Conservation (phyloP, 2,888 invertebrate species). For the Mechanitis messenoides region DNA sequence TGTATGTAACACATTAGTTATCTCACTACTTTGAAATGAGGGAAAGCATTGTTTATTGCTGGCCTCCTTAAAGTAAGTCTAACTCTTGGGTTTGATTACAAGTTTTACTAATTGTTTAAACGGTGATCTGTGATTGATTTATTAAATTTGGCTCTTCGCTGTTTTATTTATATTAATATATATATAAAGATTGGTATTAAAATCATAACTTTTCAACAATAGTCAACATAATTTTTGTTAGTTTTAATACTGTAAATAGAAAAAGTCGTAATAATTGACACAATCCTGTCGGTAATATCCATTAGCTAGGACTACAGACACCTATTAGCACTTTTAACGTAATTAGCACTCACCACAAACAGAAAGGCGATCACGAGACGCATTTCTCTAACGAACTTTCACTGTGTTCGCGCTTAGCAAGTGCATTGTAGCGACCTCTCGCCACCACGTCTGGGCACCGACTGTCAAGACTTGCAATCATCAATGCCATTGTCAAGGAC, state of each 20-base stretch:
- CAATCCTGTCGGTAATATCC: slow-evolving; percentile 17
- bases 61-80: slow-evolving; percentile 15
- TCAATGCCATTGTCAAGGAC: slow-evolving; percentile 60
- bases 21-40: slow-evolving; percentile 26
- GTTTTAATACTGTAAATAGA: not conserved
- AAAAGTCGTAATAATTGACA: slow-evolving; percentile 3
- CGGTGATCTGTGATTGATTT: not conserved
- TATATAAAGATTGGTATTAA: no score
- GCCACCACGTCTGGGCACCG: slow-evolving; percentile 52
- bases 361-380: slow-evolving; percentile 70
- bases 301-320: slow-evolving; percentile 12
- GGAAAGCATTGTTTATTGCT: slow-evolving; percentile 31
- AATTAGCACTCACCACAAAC: slow-evolving; percentile 74
- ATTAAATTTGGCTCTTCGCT: no score
- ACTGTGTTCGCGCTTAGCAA: slow-evolving; percentile 53
- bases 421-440: slow-evolving; percentile 59
- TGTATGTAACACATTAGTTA: slow-evolving; percentile 27
- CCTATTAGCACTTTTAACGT: slow-evolving; percentile 37
- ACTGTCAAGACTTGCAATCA: slow-evolving; percentile 43
- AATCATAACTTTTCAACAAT: no score
- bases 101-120: slow-evolving; percentile 3
- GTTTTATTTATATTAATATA: no score
- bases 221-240: not conserved
- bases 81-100: not conserved
- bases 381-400: slow-evolving; percentile 74